phyloP scores from a whole-genome alignment of 2,113 vertebrate genomes.

The Solea solea region DNA sequence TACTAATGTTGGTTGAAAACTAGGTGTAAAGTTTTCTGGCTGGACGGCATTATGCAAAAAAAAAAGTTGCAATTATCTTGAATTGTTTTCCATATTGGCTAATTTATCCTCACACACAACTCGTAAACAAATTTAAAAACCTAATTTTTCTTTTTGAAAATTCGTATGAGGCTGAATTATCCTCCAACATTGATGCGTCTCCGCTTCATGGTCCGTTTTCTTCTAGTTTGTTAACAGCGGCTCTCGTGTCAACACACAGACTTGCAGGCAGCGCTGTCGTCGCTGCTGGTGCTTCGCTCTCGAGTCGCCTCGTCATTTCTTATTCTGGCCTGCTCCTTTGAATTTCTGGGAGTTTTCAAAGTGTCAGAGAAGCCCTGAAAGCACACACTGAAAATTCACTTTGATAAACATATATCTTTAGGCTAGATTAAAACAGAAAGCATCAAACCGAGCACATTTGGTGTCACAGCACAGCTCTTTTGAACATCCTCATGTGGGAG shows the following conservation, averaged over 20 bases:
- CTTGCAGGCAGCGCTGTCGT: conserved; percentile 17
- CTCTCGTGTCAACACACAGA: conserved; percentile 34
- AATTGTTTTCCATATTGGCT: background rate
- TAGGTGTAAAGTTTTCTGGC: background rate
- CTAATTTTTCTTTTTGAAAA: background rate
- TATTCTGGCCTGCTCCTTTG: conserved; percentile 63
- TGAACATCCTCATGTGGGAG: conserved; percentile 69
- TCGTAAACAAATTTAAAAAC: background rate
- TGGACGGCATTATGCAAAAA: background rate
- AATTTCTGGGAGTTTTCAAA: conserved; percentile 66
- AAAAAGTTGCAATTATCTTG: background rate
- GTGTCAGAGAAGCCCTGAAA: conserved; percentile 61
- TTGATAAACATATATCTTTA: conserved; percentile 80
- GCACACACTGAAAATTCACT: conserved; percentile 71
- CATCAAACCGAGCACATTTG: conserved; percentile 50
- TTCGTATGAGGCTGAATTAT: background rate
- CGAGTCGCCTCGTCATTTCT: conserved; percentile 54
- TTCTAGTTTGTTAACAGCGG: background rate
- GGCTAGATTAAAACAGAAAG: conserved; percentile 76
- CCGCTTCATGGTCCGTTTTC: background rate
- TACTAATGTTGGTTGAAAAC: background rate
- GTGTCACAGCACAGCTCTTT: conserved; percentile 55
- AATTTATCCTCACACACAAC: background rate
- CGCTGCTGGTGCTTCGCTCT: conserved; percentile 27
- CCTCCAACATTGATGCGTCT: background rate